Percentiles rank a stretch among this genome's conserved stretches.
These are phyloP conservation scores for Toxotes jaculatrix DNA, from an alignment of 2,113 vertebrate genomes.

Conservation along the genomic window DNA sequence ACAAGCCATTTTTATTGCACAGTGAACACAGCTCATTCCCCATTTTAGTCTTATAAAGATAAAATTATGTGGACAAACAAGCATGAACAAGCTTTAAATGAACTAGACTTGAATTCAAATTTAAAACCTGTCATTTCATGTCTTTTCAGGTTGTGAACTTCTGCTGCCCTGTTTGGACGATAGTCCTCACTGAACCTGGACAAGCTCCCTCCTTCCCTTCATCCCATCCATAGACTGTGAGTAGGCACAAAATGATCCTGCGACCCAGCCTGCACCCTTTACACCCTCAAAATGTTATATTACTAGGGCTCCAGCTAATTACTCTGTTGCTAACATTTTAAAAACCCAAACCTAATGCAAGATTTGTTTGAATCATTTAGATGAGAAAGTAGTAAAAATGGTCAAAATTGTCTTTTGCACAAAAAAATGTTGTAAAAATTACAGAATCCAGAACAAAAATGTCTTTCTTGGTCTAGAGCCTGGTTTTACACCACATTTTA, in stretches of 20 bases:
- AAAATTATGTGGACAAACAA: neutral
- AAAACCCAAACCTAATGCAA: too few species aligned
- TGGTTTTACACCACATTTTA: too few species aligned
- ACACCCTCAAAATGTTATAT: neutral
- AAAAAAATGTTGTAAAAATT: too few species aligned
- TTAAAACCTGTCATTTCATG: neutral
- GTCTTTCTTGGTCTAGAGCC: too few species aligned
- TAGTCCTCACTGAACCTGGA: slow-evolving; percentile 17
- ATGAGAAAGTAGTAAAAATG: too few species aligned
- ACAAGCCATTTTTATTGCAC: too few species aligned
- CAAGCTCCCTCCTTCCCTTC: neutral
- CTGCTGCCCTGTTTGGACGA: neutral
- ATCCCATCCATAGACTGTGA: slow-evolving; percentile 32
- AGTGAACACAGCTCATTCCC: neutral
- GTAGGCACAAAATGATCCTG: neutral
- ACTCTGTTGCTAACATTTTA: too few species aligned
- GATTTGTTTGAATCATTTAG: too few species aligned
- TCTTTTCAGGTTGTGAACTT: slow-evolving; percentile 35
- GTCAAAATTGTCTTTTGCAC: too few species aligned
- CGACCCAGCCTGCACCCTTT: neutral
- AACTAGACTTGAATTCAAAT: neutral
- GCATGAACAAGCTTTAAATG: neutral
- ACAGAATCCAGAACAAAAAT: too few species aligned
- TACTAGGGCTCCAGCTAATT: neutral
- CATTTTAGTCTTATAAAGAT: neutral